A percentile compares a stretch with the other conserved stretches of the same genome.
Conservation (phyloP, 2,113 vertebrate species). For the Butorides virescens region DNA sequence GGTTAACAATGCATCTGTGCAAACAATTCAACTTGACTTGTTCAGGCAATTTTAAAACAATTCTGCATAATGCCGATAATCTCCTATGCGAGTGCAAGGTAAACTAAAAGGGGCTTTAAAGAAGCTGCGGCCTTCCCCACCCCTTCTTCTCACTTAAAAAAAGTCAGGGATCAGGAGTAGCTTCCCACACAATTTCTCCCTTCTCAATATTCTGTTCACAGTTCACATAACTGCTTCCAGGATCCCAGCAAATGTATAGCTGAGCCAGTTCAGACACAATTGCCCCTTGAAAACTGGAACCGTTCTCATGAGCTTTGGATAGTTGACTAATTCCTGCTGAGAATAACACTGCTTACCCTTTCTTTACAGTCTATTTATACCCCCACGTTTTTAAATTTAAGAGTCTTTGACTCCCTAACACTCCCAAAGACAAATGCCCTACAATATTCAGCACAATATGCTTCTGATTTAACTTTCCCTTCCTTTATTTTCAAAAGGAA, state of each 20-base stretch:
- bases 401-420: neutral
- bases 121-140: neutral
- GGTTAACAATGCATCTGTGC: neutral
- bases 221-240: conserved; percentile 38
- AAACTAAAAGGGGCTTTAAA: neutral
- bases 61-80: neutral
- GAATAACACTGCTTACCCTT: conserved; percentile 15
- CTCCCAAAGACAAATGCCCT: neutral
- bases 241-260: conserved; percentile 44
- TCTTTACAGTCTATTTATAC: conserved; percentile 28
- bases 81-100: neutral
- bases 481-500: conserved; percentile 11
- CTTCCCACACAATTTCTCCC: neutral
- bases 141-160: neutral
- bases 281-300: conserved; percentile 30
- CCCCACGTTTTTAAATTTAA: neutral
- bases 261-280: conserved; percentile 40
- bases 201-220: conserved; percentile 49
- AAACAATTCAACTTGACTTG: neutral
- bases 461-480: neutral
- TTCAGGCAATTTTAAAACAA: neutral
- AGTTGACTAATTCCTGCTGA: conserved; percentile 41
- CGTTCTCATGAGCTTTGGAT: conserved; percentile 19
- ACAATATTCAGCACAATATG: conserved; percentile 24
- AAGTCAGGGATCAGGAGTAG: neutral